These are phyloP conservation scores for Melanaphis sacchari DNA, from an alignment of 1,140 invertebrate genomes.

Conservation along the genomic window DNA sequence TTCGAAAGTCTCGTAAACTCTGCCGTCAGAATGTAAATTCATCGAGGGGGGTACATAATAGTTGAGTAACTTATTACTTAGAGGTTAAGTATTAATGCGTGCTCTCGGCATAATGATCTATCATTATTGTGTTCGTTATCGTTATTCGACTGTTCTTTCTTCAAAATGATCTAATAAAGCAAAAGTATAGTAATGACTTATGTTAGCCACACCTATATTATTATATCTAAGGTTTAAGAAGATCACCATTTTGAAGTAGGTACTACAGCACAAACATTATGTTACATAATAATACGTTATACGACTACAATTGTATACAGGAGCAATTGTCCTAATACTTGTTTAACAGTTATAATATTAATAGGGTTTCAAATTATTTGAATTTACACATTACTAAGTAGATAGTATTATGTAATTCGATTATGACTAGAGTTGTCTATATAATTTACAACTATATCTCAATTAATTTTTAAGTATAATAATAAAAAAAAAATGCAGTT, in stretches of 20 bases:
- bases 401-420: not conserved
- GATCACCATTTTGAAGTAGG: not conserved
- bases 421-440: not conserved
- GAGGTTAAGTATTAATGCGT: not conserved
- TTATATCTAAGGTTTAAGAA: not conserved
- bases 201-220: not conserved
- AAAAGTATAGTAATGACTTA: conserved; percentile 15
- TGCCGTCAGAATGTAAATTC: not conserved
- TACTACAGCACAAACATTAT: not conserved
- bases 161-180: conserved; percentile 40
- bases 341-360: not conserved
- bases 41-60: not conserved
- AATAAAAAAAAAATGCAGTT: not conserved
- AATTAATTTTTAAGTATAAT: not conserved
- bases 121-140: conserved; percentile 33
- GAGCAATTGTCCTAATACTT: not conserved
- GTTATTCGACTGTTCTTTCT: not conserved
- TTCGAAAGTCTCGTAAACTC: not conserved
- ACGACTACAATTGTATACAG: not conserved
- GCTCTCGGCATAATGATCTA: conserved; percentile 11
- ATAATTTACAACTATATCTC: not conserved
- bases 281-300: conserved; percentile 10
- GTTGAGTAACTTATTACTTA: not conserved
- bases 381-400: not conserved
- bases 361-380: not conserved